A percentile compares a stretch with the other conserved stretches of the same genome.
phyloP scores from a whole-genome alignment of 2,113 vertebrate genomes.

The Atherinomorus stipes region DNA sequence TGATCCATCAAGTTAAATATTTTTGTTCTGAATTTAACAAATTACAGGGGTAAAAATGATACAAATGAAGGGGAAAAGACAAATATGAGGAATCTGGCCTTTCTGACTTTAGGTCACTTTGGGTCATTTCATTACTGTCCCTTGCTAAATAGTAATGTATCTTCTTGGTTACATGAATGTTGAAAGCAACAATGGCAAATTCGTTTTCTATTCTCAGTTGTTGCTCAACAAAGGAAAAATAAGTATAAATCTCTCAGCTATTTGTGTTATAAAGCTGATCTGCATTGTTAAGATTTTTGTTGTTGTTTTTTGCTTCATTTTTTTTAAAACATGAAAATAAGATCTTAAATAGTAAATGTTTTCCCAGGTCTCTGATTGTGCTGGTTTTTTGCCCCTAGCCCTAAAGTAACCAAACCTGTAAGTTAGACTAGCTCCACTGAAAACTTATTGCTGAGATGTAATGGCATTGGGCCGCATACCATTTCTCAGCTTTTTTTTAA shows the following conservation, averaged over 20 bases:
- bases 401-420: slow-evolving; percentile 7
- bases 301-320: too few species aligned
- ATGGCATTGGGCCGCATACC: neutral
- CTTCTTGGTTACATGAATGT: neutral
- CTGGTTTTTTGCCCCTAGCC: neutral
- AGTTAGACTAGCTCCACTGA: neutral
- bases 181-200: neutral
- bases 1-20: too few species aligned
- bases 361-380: neutral
- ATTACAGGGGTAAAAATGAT: neutral
- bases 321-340: too few species aligned
- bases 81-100: neutral
- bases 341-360: too few species aligned
- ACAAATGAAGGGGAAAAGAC: too few species aligned
- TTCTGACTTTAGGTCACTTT: neutral
- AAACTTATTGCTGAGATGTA: neutral
- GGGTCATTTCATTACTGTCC: too few species aligned
- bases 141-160: neutral
- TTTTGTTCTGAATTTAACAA: too few species aligned
- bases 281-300: too few species aligned
- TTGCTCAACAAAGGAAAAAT: neutral
- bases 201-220: neutral
- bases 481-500: slow-evolving; percentile 18
- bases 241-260: neutral
- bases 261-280: neutral